These are phyloP conservation scores for Poecilus cupreus DNA, from an alignment of 2,888 invertebrate genomes.

Conservation along the genomic window DNA sequence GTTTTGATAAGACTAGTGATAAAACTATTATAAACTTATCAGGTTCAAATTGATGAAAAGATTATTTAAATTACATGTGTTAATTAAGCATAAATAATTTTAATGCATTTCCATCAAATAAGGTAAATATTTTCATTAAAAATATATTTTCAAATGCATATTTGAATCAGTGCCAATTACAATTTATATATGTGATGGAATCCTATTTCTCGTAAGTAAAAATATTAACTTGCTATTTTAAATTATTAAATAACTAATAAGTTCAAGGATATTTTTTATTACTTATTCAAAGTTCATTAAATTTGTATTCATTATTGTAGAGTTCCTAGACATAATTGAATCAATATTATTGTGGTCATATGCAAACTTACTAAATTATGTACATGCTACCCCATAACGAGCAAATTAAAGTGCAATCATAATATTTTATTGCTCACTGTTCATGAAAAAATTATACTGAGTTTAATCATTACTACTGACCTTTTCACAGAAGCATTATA, in stretches of 20 bases:
- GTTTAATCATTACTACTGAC: background rate
- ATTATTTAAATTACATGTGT: background rate
- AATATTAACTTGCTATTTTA: background rate
- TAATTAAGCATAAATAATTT: background rate
- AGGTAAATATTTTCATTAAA: slow-evolving; percentile 27
- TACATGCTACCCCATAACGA: background rate
- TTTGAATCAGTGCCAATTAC: slow-evolving; percentile 22
- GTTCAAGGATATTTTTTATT: background rate
- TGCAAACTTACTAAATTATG: slow-evolving; percentile 5
- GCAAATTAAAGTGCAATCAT: background rate
- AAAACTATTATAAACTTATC: no score
- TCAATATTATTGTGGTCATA: background rate
- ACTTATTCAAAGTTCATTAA: background rate
- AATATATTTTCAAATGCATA: slow-evolving; percentile 11
- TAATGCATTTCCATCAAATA: background rate
- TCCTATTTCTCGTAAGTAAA: slow-evolving; percentile 15
- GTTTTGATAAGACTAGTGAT: no score
- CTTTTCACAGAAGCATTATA: background rate
- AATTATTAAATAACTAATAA: background rate
- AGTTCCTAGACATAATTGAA: background rate
- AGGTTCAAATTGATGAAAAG: background rate
- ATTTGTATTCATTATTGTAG: background rate
- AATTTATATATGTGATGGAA: background rate
- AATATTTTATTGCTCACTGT: background rate
- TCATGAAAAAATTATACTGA: background rate